Base-by-base conservation (phyloP, 53 echinoderm and acorn worm genomes). In the Actinopyga echinites region DNA sequence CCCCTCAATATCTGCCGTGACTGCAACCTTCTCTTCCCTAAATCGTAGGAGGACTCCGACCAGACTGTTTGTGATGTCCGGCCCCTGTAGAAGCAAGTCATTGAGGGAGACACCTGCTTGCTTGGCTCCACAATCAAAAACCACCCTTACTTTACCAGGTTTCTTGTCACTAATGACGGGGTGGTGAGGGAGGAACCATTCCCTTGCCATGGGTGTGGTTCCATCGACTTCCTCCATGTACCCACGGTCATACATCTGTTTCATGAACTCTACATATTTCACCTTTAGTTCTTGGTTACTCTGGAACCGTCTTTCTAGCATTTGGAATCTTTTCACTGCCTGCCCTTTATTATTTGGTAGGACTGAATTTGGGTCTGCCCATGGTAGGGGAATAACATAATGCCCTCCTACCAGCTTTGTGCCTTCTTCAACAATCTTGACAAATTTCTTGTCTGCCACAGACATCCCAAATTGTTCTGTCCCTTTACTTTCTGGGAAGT, bases 101-200 rank as follows among this genome's bases (percentile, higher is more conserved):
- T 85, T 85, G 21, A 85, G 71, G 15, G 44, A 75, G 43, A 61
- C 40, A 20, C 74, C 85, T n/a, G 33, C 45, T 19, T 56, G 53
- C 63, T 85, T 77, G 19, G 85, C 85, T 30, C 75, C 75, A 61
- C 77, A 85, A 42, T 85, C 85, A 77, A 85, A 77, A 31, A 85
- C 74, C 30, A 85, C 71, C 57, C 85, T 71, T 40, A 57, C 71
- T 35, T 85, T 85, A 42, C 2, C 78, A 32, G 77, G 77, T 55
- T 59, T 75, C 42, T 77, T 77, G 62, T 79, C 79, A 30, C 79
- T 79, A 7, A 79, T 24, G 12, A 79, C 79, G 6, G 79, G 79
- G 32, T 44, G 53, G 57, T 79, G 57, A 25, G 79, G 79, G 26
- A 79, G 53, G 28, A 55, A 79, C 57, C 79, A 79, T 28, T 28